These are phyloP conservation scores for Hozukius guyotensis DNA, from an alignment of 2,797 vertebrate genomes.

Conservation along the genomic window DNA sequence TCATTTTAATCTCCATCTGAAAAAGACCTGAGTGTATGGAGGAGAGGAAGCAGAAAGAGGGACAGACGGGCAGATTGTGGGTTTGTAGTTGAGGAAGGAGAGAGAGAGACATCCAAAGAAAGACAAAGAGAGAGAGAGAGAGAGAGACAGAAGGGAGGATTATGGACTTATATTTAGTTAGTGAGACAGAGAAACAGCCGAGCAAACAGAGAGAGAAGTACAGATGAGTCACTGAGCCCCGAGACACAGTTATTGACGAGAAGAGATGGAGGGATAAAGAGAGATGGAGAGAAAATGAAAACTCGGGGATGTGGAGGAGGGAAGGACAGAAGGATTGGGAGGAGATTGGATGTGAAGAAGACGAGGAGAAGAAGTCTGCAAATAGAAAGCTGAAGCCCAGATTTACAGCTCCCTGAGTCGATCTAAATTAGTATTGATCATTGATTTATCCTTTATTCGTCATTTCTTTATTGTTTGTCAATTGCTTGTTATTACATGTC, in stretches of 20 bases:
- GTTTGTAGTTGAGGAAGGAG: background rate
- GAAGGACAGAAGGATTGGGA: background rate
- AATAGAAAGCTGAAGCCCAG: conserved; percentile 22
- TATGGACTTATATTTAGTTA: conserved; percentile 59
- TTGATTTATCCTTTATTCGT: background rate
- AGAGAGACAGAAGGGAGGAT: conserved; percentile 45
- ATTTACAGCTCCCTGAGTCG: background rate
- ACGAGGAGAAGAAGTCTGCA: conserved; percentile 4
- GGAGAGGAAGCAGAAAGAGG: background rate
- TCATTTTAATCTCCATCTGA: conserved; percentile 38
- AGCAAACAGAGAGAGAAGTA: conserved; percentile 15
- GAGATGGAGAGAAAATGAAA: conserved; percentile 34
- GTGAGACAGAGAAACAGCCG: conserved; percentile 14
- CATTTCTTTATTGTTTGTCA: background rate
- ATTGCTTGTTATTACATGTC: background rate
- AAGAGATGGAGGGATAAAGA: conserved; percentile 50
- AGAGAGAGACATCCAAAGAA: background rate
- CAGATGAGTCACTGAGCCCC: conserved; percentile 62
- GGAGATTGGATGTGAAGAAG: conserved; percentile 5
- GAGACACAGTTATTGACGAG: conserved; percentile 51
- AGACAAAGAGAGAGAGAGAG: conserved; percentile 11
- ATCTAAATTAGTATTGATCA: background rate
- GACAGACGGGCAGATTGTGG: conserved; percentile 14
- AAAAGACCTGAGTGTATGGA: background rate
- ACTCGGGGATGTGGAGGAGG: background rate